Percentiles rank a stretch among this genome's conserved stretches.
Conservation (phyloP, 2,888 invertebrate genomes). For the Endotricha flammealis region DNA sequence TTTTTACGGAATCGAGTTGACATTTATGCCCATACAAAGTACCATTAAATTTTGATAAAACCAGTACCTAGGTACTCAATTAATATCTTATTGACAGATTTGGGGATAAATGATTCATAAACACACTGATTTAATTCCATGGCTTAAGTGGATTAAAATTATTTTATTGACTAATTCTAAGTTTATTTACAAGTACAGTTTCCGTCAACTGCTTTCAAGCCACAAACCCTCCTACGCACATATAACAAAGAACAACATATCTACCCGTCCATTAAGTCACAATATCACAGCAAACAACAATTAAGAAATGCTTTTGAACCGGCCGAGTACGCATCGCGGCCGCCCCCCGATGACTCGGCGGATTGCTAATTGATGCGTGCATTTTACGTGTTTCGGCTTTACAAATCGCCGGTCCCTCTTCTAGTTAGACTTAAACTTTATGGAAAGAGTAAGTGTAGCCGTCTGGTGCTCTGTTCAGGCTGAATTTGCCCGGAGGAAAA, state of each 20-base stretch:
- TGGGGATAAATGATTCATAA: conserved; percentile 6
- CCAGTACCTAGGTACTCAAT: too few species aligned
- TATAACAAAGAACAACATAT: conserved; percentile 55
- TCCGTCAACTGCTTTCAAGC: conserved; percentile 41
- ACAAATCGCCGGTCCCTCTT: conserved; percentile 55
- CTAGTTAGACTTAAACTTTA: conserved; percentile 73
- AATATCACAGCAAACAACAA: conserved; percentile 77
- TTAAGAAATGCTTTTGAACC: conserved; percentile 68
- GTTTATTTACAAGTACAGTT: conserved; percentile 70
- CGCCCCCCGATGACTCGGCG: conserved; percentile 65
- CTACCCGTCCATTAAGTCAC: conserved; percentile 70
- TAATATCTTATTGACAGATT: too few species aligned
- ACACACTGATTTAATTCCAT: conserved; percentile 10
- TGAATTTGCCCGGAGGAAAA: conserved; percentile 91
- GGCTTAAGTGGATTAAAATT: conserved; percentile 1
- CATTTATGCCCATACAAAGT: conserved; percentile 6
- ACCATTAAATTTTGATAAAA: not conserved
- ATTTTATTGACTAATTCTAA: conserved; percentile 38
- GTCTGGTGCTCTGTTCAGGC: conserved; percentile 91
- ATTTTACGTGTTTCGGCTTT: conserved; percentile 54
- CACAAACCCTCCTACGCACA: conserved; percentile 36
- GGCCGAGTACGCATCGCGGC: conserved; percentile 41
- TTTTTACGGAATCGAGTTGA: conserved; percentile 24
- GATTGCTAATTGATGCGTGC: conserved; percentile 63
- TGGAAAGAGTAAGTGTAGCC: conserved; percentile 93